Base-by-base conservation (phyloP, 2,888 invertebrate species). In the Lithophane ornitopus region DNA sequence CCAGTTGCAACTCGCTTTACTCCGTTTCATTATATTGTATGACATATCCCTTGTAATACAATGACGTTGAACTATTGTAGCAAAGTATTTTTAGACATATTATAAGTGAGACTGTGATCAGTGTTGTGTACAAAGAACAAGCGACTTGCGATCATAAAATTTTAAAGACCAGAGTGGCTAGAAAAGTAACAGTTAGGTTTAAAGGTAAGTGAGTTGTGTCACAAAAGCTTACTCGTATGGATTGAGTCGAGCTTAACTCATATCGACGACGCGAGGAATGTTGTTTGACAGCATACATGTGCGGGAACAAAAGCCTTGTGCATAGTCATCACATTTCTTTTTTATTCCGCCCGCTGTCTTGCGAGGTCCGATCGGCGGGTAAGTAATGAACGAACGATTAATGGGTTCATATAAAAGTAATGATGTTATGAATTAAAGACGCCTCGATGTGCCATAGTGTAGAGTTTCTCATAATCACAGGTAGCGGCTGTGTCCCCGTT, bases 261-360 rank as follows among this genome's bases (percentile, higher is more conserved):
- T 94, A 95, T 95, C 94, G 95, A 94, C 94, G 94, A 94, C 92
- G 94, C 91, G 92, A 94, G 96, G 96, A 96, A 96, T 96, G 96
- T 94, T 92, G 96, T 94, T 94, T 94, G 96, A 96, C 96, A 94
- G 95, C 96, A 94, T 95, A 94, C 94, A 95, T 94, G 93, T 95
- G 93, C 95, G 95, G 95, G 95, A 96, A 96, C 95, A 96, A 96
- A 95, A 96, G 96, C 94, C 95, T 94, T 94, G 92, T 94, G 95
- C 95, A 94, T 91, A 94, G 94, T 94, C 95, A 94, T 95, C 93
- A 91, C 92, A 91, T 92, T 92, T 93, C 91, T 93, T 94, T 94
- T 95, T 95, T 94, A 92, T 92, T 93, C 90, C 88, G 91, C 89
- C 90, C 90, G 93, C 94, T 94, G 93, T 94, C 94, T 92, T 90